Base-by-base conservation (phyloP, 2,797 vertebrate genomes). In the Ptychobarbus kaznakovi region DNA sequence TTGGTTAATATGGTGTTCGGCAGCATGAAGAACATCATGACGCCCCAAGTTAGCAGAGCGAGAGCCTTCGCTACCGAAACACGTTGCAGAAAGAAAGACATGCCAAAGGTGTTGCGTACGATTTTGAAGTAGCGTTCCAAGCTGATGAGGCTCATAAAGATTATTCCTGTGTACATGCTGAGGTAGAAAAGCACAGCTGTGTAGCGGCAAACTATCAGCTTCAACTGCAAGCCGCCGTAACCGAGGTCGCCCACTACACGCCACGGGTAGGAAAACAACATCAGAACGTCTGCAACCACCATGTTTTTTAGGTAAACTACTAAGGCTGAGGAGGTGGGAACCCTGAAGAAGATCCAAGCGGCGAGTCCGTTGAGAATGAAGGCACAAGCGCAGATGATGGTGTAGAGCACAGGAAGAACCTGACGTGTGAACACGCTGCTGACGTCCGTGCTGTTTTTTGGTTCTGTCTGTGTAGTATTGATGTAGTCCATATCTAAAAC, bases 271-370 rank as follows among this genome's bases (percentile, higher is more conserved):
- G 88, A 96, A 73, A 94, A 22, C 0, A 96, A 93, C 97, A 98
- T 98, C 18, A 97, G 88, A 8, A 96, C 70, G 85, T 99, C 98
- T 0, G 96, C 97, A 87, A 96, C 92, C 85, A 96, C 66, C 86
- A 96, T 97, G 68, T 97, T 98, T 92, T 99, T 98, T 90, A 98
- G 94, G 90, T 97, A 98, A 76, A 99, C 87, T 0, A 97, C 94
- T 92, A 99, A 95, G 1, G 96, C 96, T 0, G 96, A 96, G 18
- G 94, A 95, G 63, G 93, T 96, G 12, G 95, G 95, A 0, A 98
- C 94, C 1, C 93, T 92, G 87, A 94, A 92, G 90, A 99, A 98
- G 84, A 96, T 96, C 92, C 95, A 95, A 11, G 95, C 92, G 0
- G 97, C 96, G 80, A 96, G 32, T 4, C 91, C 80, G 56, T 98